Base-by-base conservation (phyloP, 2,113 vertebrate genomes). In the Brachyistius frenatus region DNA sequence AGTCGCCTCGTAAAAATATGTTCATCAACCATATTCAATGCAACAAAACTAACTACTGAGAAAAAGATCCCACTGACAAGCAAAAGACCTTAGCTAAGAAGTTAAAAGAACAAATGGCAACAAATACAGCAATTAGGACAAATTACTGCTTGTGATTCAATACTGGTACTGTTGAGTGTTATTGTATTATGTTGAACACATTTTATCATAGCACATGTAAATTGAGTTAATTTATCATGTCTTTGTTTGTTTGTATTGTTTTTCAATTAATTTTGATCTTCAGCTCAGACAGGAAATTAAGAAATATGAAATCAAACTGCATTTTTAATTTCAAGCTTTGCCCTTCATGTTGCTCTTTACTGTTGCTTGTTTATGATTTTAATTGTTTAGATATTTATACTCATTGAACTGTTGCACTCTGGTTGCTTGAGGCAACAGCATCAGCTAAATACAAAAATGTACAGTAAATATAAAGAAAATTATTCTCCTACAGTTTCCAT, bases 331-430 rank as follows among this genome's bases (percentile, higher is more conserved):
- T 37, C 37, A 49, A 31, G 8, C 15, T 14, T 14, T 33, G 44
- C 63, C 41, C 47, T 78, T 36, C 63, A 6, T 69, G 47, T 31
- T 70, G 44, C 56, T 64, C 58, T 15, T 35, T 36, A 39, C 66
- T 66, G 33, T 61, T 68, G 14, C 47, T 60, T 67, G 47, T 81
- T 77, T 79, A 16, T 49, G 30, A 8, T 70, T 73, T 47, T 44
- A 53, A 73, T 57, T 49, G 61, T 60, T 56, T 33, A 31, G 9
- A 10, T 4, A 1, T 23, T 32, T 37, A 32, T 1, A 36, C 35
- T 50, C 2, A 62, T 70, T 78, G 30, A 36, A n/a, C 63, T 66
- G 8, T 41, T 73, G 32, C 31, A 0, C 53, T 37, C 0, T 54
- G 47, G 11, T 71, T 54, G 53, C 76, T 49, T 3, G 0, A 47